These are phyloP conservation scores for Hymenopus coronatus DNA, from an alignment of 2,888 invertebrate genomes.

Conservation along the genomic window DNA sequence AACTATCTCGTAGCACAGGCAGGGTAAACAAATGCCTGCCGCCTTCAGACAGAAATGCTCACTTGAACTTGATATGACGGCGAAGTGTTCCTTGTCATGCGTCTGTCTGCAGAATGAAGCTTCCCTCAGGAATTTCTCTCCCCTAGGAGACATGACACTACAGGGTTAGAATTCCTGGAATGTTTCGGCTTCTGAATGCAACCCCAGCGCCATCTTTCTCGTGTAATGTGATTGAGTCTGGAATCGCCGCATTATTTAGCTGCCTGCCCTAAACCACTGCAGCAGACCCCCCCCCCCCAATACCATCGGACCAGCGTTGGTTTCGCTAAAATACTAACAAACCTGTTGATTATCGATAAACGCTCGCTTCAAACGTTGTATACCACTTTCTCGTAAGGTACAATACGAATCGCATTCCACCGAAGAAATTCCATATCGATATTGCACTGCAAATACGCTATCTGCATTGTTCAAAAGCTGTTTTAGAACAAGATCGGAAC, in stretches of 20 bases:
- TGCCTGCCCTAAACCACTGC: too few relatives aligned
- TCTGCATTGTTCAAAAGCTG: too few relatives aligned
- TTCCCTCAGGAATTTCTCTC: slow-evolving; percentile 22
- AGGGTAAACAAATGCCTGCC: neutral
- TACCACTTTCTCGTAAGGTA: too few relatives aligned
- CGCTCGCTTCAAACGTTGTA: too few relatives aligned
- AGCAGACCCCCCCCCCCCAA: too few relatives aligned
- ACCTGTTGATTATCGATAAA: too few relatives aligned
- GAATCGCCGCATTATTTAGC: neutral
- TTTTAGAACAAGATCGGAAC: too few relatives aligned
- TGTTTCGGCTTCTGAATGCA: neutral
- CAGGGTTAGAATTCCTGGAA: slow-evolving; percentile 11
- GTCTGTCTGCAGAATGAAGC: slow-evolving; percentile 3
- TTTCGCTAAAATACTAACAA: too few relatives aligned
- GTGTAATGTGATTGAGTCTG: neutral
- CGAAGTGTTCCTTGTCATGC: neutral
- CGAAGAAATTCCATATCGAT: too few relatives aligned
- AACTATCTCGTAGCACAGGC: neutral
- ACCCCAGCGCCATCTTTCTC: neutral
- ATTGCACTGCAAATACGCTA: too few relatives aligned
- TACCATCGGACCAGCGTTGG: too few relatives aligned
- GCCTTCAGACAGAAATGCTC: neutral
- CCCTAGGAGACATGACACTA: slow-evolving; percentile 7
- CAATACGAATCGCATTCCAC: too few relatives aligned
- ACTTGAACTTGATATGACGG: neutral